phyloP scores from a whole-genome alignment of 2,113 vertebrate species.

The Sphaerodactylus townsendi region DNA sequence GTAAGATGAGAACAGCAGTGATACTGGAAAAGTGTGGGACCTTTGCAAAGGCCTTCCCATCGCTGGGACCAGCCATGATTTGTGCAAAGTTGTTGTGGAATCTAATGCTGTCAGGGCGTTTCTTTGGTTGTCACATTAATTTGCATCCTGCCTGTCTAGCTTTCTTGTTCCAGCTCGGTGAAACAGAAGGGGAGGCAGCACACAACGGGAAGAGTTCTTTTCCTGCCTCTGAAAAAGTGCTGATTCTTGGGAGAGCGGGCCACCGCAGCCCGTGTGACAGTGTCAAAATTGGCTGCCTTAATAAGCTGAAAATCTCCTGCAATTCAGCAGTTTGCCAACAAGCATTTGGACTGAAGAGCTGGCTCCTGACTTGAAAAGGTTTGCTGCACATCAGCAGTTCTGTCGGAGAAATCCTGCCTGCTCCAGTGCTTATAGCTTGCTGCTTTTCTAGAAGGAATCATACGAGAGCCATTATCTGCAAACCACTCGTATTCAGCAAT shows the following conservation, averaged over 20 bases:
- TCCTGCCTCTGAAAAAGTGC: slow-evolving; percentile 39
- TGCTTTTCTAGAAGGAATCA: slow-evolving; percentile 48
- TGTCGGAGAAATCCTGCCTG: slow-evolving; percentile 60
- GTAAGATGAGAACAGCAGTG: neutral
- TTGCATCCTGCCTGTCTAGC: slow-evolving; percentile 46
- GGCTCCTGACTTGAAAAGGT: slow-evolving; percentile 68
- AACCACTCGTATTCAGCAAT: neutral
- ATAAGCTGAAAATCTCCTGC: slow-evolving; percentile 62
- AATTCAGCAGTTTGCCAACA: slow-evolving; percentile 73
- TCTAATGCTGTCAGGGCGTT: slow-evolving; percentile 50
- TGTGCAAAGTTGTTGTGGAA: slow-evolving; percentile 46
- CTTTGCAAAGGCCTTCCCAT: too few relatives aligned
- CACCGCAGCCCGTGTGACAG: slow-evolving; percentile 39
- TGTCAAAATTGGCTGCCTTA: slow-evolving; percentile 58
- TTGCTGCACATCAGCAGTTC: slow-evolving; percentile 68
- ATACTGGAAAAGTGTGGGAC: too few relatives aligned
- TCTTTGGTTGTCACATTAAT: slow-evolving; percentile 55
- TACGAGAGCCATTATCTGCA: slow-evolving; percentile 31
- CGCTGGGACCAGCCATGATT: neutral
- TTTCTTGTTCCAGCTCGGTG: slow-evolving; percentile 50
- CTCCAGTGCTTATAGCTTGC: slow-evolving; percentile 52
- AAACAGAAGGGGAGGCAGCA: slow-evolving; percentile 37
- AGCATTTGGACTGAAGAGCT: slow-evolving; percentile 57
- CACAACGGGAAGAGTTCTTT: slow-evolving; percentile 46
- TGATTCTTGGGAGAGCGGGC: slow-evolving; percentile 45